Evolutionary conservation across 2,113 vertebrate species (phyloP).

Genomic region (Dicrurus megarhynchus): DNA sequence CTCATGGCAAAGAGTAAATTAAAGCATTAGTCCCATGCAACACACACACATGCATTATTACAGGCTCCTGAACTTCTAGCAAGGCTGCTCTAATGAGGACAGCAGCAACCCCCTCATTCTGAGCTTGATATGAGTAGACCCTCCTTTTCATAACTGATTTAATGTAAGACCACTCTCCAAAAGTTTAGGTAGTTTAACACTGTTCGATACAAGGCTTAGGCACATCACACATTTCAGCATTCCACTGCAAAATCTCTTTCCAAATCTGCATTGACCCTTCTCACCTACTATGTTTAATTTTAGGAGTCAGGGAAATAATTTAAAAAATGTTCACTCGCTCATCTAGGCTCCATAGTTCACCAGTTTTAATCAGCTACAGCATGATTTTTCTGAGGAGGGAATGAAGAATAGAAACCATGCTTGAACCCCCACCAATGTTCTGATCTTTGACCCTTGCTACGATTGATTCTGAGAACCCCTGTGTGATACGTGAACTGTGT

Average conservation of each 20-base stretch:
- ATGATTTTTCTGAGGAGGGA: constrained; percentile 13
- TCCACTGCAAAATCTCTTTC: background rate
- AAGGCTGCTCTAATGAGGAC: background rate
- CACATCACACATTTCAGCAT: background rate
- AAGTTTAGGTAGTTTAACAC: background rate
- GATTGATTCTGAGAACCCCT: constrained; percentile 47
- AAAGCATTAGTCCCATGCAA: background rate
- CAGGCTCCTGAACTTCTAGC: background rate
- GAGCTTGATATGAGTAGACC: background rate
- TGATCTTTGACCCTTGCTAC: constrained; percentile 54
- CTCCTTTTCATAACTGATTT: background rate
- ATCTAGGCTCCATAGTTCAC: background rate
- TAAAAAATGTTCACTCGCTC: constrained; percentile 41
- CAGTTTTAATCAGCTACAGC: background rate
- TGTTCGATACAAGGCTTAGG: background rate
- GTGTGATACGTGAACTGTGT: constrained; percentile 53
- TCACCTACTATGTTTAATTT: background rate
- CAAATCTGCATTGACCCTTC: background rate
- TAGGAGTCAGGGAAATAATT: background rate
- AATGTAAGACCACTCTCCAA: background rate
- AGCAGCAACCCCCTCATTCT: background rate
- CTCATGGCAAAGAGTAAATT: background rate
- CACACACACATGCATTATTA: background rate
- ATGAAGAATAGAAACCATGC: background rate
- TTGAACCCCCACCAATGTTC: background rate